phyloP scores from a whole-genome alignment of 2,888 invertebrate species.

The Xanthostigma xanthostigma region DNA sequence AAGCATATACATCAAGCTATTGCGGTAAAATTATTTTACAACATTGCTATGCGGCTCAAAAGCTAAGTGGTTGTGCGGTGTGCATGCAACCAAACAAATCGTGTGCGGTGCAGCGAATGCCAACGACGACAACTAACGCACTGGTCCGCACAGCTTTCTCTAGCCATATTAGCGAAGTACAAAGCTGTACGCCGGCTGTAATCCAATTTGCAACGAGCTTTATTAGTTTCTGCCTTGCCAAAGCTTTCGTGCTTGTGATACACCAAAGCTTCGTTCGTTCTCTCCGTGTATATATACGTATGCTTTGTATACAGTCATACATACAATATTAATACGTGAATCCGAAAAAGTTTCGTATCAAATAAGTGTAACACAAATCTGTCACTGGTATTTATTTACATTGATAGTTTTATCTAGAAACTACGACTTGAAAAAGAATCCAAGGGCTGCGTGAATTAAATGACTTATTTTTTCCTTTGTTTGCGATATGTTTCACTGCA shows the following conservation, averaged over 20 bases:
- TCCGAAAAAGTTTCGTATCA: no score
- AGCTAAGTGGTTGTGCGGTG: conserved; percentile 4
- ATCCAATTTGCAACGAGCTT: conserved; percentile 32
- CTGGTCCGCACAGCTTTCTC: conserved; percentile 26
- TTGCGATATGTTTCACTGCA: no score
- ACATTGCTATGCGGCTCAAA: conserved; percentile 4
- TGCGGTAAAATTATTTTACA: conserved; percentile 8
- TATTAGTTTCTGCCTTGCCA: conserved; percentile 26
- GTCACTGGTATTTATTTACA: no score
- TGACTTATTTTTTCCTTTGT: no score
- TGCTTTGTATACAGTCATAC: no score
- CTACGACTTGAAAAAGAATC: no score
- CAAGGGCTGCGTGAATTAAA: no score
- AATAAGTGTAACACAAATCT: no score
- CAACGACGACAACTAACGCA: not conserved
- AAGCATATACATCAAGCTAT: not conserved
- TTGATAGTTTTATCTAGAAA: no score
- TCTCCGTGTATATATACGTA: no score
- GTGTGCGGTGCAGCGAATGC: not conserved
- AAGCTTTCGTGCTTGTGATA: not conserved
- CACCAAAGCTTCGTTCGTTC: no score
- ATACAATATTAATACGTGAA: no score
- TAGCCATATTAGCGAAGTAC: conserved; percentile 28
- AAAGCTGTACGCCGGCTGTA: conserved; percentile 27
- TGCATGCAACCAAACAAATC: not conserved